Conservation (phyloP, 1,140 invertebrate species). For the Acyrthosiphon pisum region DNA sequence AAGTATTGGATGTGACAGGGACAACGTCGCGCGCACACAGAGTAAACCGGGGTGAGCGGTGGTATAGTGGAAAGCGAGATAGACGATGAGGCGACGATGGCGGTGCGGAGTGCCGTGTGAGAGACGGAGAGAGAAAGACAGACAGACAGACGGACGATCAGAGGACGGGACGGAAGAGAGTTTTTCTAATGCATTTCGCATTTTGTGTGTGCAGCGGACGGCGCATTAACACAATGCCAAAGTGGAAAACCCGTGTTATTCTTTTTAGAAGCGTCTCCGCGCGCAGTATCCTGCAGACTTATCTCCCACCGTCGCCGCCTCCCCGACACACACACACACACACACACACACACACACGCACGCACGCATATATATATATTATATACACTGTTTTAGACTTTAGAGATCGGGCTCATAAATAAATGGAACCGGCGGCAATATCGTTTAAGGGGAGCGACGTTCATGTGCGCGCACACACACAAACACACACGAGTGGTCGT, state of each 20-base stretch:
- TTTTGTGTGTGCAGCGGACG: constrained; percentile 49
- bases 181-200: constrained; percentile 53
- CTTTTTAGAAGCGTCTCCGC: constrained; percentile 40
- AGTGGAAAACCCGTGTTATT: constrained; percentile 47
- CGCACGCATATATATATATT: not conserved
- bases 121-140: not conserved
- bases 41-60: not conserved
- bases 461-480: constrained; percentile 1
- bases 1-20: constrained; percentile 56
- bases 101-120: not conserved
- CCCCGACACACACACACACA: not conserved
- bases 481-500: not conserved
- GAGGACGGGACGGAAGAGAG: not conserved
- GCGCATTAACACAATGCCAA: constrained; percentile 55
- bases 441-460: constrained; percentile 48
- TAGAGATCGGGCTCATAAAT: constrained; percentile 54
- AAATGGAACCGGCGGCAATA: constrained; percentile 52
- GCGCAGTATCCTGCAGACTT: constrained; percentile 3
- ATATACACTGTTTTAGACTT: constrained; percentile 31
- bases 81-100: not conserved
- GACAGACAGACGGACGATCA: not conserved
- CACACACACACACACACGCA: not conserved
- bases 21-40: constrained; percentile 12
- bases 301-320: not conserved
- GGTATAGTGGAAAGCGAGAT: not conserved